Base-by-base conservation (phyloP, 2,888 invertebrate genomes). In the Neoascia interrupta region DNA sequence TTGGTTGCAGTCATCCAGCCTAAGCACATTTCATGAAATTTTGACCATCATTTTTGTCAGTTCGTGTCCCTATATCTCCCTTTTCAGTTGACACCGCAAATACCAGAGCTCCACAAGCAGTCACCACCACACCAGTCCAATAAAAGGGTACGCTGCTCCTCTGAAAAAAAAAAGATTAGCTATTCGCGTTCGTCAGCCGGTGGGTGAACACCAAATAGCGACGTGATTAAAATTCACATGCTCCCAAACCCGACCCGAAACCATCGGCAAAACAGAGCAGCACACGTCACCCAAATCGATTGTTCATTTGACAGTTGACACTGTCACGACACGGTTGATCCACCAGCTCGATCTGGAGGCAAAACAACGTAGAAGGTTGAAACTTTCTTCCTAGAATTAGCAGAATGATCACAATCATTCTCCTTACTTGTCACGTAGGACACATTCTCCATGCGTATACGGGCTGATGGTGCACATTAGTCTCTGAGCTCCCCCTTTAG, bases 271-370 rank as follows among this genome's bases (percentile, higher is more conserved):
- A 16, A 34, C n/a, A 18, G 19, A 26, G 16, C 11, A 3, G n/a
- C 26, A 54, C 4, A 43, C 43, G 54, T 72, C 60, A 60, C 53
- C 72, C 72, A 51, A 79, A 79, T 79, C 70, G 72, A 79, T 72
- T 72, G 76, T 72, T 60, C 66, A 31, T 66, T 54, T 79, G 76
- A 79, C 76, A 72, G 72, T 72, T 79, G 72, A 79, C 72, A 79
- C 66, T 72, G 64, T 66, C 76, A 79, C 72, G 76, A 60, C 76
- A 79, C 72, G 76, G 66, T 31, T 79, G 76, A 72, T 79, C 66
- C 53, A 28, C 41, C 54, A 34, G 37, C 49, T 45, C 23, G 54
- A 72, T 64, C 60, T 15, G 10, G 34, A 19, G 36, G 26, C 5
- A 47, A 47, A 36, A 60, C 36, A 26, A 49, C 31, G 31, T 13